Base-by-base conservation (phyloP, 1,140 invertebrate genomes). In the Drosophila bocqueti region DNA sequence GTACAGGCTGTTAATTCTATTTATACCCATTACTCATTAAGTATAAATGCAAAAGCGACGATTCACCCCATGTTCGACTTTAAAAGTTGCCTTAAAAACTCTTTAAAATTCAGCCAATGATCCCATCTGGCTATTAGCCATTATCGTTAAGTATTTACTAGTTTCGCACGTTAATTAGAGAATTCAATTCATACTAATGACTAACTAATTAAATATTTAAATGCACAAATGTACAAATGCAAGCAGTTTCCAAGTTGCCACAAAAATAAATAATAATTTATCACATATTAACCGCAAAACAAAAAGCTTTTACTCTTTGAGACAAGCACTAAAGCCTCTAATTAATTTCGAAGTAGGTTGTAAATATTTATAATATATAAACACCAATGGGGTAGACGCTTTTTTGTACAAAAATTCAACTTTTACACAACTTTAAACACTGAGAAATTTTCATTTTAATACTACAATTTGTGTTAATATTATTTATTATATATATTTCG, bases 161-260 rank as follows among this genome's bases (percentile, higher is more conserved):
- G 15, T 26, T 62, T 55, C 60, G 8, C 60, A 62, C 31, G 46
- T 34, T 11, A n/a, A 18, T 54, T 40, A 13, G 21, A 66, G 24
- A 61, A 60, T 46, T 66, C 10, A 46, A 61, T 61, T 47, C 16
- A 18, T 15, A n/a, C 36, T 38, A 62, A 66, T 61, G 55, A 66
- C 57, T 66, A 21, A 66, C 40, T 36, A 18, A n/a, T 29, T 18
- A 9, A 38, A 34, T 42, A 40, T 42, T 58, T 42, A 26, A 42
- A 42, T 58, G 52, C 2, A 15, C 7, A 54, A 54, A 54, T 54
- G 13, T 11, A 15, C 11, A 54, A 54, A 54, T 54, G 13, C n/a
- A 15, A 21, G 13, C n/a, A 15, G 7, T 8, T 21, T 3, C 3
- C 11, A 36, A 47, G 45, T 46, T 24, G 21, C 45, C 45, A 13